Base-by-base conservation (phyloP, 2,113 vertebrate genomes). In the Ellobius talpinus region DNA sequence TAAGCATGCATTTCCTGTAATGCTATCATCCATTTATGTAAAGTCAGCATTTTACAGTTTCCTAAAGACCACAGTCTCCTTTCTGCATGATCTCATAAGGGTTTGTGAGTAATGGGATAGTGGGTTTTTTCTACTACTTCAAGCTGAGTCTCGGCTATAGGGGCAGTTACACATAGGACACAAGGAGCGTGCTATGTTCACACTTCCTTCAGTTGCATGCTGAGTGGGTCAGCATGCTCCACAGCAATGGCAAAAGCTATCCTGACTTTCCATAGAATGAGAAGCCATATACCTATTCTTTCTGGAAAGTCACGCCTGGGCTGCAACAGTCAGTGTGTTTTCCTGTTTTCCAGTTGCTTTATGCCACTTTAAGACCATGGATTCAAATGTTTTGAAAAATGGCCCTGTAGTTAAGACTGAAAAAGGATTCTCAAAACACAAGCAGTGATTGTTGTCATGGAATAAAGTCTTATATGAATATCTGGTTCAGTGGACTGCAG, bases 1-100 rank as follows among this genome's bases (percentile, higher is more conserved):
- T 99, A 99, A 99, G 98, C 6, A 26, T 52, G 13, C 8, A 21
- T 63, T 88, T 82, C 61, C 13, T 0, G 2, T 36, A 23, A 81
- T 31, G 36, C 24, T 29, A 10, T 55, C 16, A 31, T 24, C 29
- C 0, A 0, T 79, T 68, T 76, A 39, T 81, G 52, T 4, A 52
- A 88, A 85, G 47, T 66, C n/a, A 85, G n/a, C 7, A 58, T 70
- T 61, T 89, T 52, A 26, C 10, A 6, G 7, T 89, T 93, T 16
- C 23, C 68, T 45, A 72, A 81, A 42, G 31, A 68, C 39, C 13
- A 33, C 36, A 7, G 0, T 63, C 36, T 92, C 72, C 63, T 42
- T 50, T 61, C 88, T 47, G 14, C 17, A 45, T 65, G 81, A 52
- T 65, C 26, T 76, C 26, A 26, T 12, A 17, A 45, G 11, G 24